A percentile compares a stretch with the other conserved stretches of the same genome.
Conservation (phyloP, 2,797 vertebrate genomes). For the Galaxias olidus region DNA sequence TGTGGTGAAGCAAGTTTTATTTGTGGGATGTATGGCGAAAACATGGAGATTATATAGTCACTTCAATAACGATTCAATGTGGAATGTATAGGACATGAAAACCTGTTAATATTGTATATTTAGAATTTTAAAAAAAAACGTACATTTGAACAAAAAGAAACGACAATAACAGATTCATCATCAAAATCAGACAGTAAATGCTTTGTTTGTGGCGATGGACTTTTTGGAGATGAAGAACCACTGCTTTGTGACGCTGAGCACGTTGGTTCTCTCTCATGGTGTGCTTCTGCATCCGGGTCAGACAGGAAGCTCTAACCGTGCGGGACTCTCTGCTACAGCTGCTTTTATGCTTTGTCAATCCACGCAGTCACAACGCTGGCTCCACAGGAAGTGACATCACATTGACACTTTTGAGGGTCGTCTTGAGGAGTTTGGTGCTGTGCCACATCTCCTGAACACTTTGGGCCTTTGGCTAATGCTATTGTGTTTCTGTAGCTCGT, state of each 20-base stretch:
- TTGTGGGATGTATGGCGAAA: slow-evolving; percentile 36
- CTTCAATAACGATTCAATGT: slow-evolving; percentile 45
- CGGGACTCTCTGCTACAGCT: no score
- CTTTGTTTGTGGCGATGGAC: slow-evolving; percentile 52
- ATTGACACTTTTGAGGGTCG: no score
- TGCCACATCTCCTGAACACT: no score
- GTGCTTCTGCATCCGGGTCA: no score
- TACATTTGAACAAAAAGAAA: slow-evolving; percentile 42
- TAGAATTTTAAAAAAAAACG: slow-evolving; percentile 67
- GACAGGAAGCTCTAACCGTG: no score
- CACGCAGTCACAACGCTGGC: no score
- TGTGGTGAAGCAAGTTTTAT: slow-evolving; percentile 36
- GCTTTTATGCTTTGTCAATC: no score
- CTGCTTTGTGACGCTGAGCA: slow-evolving; percentile 22
- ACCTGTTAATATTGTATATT: slow-evolving; percentile 81
- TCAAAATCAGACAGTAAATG: slow-evolving; percentile 53
- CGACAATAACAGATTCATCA: slow-evolving; percentile 41
- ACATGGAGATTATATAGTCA: slow-evolving; percentile 34
- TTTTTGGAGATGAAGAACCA: not conserved
- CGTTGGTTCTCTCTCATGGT: not conserved
- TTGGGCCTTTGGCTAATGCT: no score
- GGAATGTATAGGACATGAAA: slow-evolving; percentile 71
- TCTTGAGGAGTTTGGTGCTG: no score
- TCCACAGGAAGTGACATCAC: no score
- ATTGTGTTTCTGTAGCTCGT: no score